Conservation (phyloP, 1,140 invertebrate genomes). For the Diploscapter pachys region DNA sequence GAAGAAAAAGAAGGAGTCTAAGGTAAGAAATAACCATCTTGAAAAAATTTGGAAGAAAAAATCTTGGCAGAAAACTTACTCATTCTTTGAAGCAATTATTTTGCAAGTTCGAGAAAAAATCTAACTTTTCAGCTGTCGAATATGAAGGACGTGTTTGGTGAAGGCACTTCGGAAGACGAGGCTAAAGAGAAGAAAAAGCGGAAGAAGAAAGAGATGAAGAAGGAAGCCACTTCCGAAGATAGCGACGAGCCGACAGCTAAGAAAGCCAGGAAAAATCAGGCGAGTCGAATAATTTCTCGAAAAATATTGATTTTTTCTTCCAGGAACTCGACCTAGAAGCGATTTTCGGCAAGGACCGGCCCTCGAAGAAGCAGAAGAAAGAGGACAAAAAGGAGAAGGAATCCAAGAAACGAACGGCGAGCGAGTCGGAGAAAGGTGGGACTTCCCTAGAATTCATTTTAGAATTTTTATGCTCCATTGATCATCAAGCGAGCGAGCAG, state of each 20-base stretch:
- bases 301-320: too few relatives aligned
- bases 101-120: too few relatives aligned
- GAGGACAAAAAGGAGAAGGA: neutral
- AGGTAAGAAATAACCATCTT: neutral
- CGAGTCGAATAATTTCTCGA: too few relatives aligned
- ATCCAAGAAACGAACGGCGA: too few relatives aligned
- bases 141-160: neutral
- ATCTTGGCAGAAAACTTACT: too few relatives aligned
- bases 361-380: slow-evolving; percentile 9
- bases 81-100: too few relatives aligned
- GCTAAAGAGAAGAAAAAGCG: neutral
- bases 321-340: neutral
- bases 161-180: slow-evolving; percentile 7
- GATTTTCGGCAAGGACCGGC: neutral
- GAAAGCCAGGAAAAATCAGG: neutral
- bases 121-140: neutral
- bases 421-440: too few relatives aligned
- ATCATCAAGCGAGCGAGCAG: too few relatives aligned
- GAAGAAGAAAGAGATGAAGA: slow-evolving; percentile 9
- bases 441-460: too few relatives aligned
- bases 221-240: neutral
- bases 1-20: neutral
- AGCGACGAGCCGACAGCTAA: slow-evolving; percentile 6
- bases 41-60: too few relatives aligned
- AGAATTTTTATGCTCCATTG: too few relatives aligned